Percentiles rank a stretch among this genome's conserved stretches.
Conservation (phyloP, 2,888 invertebrate genomes). For the Dorcus parallelipipedus region DNA sequence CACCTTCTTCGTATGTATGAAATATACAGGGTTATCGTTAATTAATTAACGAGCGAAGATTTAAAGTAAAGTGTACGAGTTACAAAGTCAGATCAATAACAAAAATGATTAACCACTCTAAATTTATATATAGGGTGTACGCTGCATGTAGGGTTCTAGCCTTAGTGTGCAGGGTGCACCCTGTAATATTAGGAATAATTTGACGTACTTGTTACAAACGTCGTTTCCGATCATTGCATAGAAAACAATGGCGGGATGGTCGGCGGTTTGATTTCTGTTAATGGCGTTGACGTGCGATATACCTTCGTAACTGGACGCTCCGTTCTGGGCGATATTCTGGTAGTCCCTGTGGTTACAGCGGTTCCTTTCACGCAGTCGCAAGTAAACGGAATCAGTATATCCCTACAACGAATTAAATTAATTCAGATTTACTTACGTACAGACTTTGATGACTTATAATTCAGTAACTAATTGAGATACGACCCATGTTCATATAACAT, state of each 20-base stretch:
- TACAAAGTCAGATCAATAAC: too few species aligned
- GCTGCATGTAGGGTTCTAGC: too few species aligned
- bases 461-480: too few species aligned
- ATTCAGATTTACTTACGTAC: neutral
- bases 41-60: too few species aligned
- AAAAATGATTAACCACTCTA: too few species aligned
- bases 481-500: too few species aligned
- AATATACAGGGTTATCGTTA: too few species aligned
- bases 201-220: constrained; percentile 49
- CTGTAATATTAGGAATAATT: neutral
- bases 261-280: constrained; percentile 40
- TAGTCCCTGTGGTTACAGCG: constrained; percentile 53
- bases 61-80: too few species aligned
- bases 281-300: constrained; percentile 36
- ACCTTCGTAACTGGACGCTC: constrained; percentile 37
- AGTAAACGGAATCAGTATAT: constrained; percentile 36
- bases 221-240: constrained; percentile 52
- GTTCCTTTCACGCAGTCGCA: constrained; percentile 45
- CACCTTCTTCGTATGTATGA: too few species aligned
- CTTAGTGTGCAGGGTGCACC: too few species aligned
- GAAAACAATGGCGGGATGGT: constrained; percentile 47
- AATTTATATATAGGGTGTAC: too few species aligned
- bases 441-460: too few species aligned
- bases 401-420: constrained; percentile 25
- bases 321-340: constrained; percentile 52